Base-by-base conservation (phyloP, 35 echinoderm and acorn worm species). In the Anneissia japonica region DNA sequence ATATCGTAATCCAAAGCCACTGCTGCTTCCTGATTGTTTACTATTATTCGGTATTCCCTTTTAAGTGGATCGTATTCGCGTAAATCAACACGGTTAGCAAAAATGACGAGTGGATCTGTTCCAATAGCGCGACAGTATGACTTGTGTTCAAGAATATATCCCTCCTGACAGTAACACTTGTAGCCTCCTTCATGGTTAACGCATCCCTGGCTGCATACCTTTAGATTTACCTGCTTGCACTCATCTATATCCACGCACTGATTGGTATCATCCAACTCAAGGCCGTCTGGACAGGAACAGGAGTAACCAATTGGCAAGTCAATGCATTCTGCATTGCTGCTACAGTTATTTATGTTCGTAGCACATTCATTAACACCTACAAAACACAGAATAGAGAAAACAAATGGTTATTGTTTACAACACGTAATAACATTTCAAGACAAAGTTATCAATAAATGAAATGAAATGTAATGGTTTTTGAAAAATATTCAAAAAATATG, bases 71-170 rank as follows among this genome's bases (percentile, higher is more conserved):
- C 72, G 28, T 89, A 85, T n/a, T 79, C 14, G 26, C 92, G 74
- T 30, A 93, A 85, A 38, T 93, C 92, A 38, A 80, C 35, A 28
- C 92, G 45, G 84, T 89, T 93, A 56, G 92, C 82, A 19, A 93
- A 81, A 11, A 93, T 23, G n/a, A 93, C 36, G 10, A 74, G n/a
- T 31, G 91, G 91, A 28, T 64, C 36, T 23, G 31, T 35, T 36
- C 87, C 81, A 36, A 32, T 55, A 35, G 87, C 86, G 29, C 55
- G 80, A 87, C 92, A 93, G 80, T 81, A 37, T 14, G 31, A 33
- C 4, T 82, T 35, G 30, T 45, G 4, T 40, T 86, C 87, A 0
- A 93, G 75, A 29, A 77, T 30, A 64, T 90, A 93, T 34, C 79
- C 83, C 13, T 86, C 87, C 0, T 75, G 26, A 34, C 92, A 93